Evolutionary conservation across 1,140 invertebrate genomes (phyloP).

Genomic region (Heliconius hermathena): DNA sequence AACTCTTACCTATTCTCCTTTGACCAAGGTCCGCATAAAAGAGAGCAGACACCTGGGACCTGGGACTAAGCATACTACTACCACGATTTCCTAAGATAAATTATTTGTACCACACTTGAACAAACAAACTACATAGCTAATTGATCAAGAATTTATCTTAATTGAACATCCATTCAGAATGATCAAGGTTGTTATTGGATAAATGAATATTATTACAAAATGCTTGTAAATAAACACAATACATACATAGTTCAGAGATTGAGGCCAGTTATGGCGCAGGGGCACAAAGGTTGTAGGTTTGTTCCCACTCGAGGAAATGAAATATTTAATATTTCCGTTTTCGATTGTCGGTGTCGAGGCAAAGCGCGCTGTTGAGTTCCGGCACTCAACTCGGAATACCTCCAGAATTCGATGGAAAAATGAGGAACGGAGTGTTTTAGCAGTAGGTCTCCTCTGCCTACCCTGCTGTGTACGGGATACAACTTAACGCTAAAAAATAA

Average conservation of each 20-base stretch:
- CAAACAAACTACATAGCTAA: conserved; percentile 18
- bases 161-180: conserved; percentile 30
- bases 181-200: conserved; percentile 20
- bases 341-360: no score
- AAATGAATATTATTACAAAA: neutral
- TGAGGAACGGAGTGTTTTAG: no score
- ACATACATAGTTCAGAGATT: no score
- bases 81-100: neutral
- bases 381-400: neutral
- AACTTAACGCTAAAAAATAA: no score
- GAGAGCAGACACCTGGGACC: no score
- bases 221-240: no score
- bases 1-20: no score
- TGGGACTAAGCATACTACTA: neutral
- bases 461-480: no score
- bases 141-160: conserved; percentile 36
- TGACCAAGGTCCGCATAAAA: no score
- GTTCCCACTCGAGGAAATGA: neutral
- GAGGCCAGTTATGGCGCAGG: no score
- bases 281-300: neutral
- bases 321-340: neutral
- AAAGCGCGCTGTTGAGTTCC: neutral
- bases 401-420: neutral
- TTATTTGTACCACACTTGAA: neutral
- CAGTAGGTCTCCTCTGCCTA: no score